Conservation (phyloP, 2,888 invertebrate species). For the Drosophila eohydei region DNA sequence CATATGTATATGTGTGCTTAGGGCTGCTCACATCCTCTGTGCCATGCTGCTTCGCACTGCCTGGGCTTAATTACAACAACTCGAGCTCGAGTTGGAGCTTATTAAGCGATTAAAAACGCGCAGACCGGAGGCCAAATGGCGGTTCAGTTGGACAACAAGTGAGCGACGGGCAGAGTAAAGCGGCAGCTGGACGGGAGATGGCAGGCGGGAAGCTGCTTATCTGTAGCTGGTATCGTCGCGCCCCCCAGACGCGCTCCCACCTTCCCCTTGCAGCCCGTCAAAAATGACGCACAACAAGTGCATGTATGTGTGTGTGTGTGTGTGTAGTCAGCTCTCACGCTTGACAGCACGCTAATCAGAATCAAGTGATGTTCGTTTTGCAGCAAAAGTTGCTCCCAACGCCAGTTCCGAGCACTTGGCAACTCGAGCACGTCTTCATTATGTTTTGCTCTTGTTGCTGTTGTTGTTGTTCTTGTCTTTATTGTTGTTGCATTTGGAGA, state of each 20-base stretch:
- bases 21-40: conserved; percentile 20
- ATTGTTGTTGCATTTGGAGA: conserved; percentile 72
- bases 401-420: conserved; percentile 65
- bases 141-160: conserved; percentile 37
- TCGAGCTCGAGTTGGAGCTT: conserved; percentile 53
- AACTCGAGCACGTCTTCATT: conserved; percentile 78
- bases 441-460: conserved; percentile 43
- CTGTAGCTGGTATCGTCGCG: conserved; percentile 67
- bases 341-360: conserved; percentile 84
- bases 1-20: background rate
- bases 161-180: conserved; percentile 17
- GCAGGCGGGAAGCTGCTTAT: conserved; percentile 52
- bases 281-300: conserved; percentile 58
- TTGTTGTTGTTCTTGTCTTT: conserved; percentile 47
- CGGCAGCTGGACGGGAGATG: background rate
- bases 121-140: conserved; percentile 58
- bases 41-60: conserved; percentile 18
- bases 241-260: background rate
- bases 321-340: conserved; percentile 76
- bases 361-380: conserved; percentile 80
- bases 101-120: conserved; percentile 72
- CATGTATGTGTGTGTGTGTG: conserved; percentile 29
- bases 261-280: conserved; percentile 25
- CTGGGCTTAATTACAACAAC: conserved; percentile 67
- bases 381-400: conserved; percentile 53